Conservation (phyloP, 2,888 invertebrate species). For the Dione vanillae region DNA sequence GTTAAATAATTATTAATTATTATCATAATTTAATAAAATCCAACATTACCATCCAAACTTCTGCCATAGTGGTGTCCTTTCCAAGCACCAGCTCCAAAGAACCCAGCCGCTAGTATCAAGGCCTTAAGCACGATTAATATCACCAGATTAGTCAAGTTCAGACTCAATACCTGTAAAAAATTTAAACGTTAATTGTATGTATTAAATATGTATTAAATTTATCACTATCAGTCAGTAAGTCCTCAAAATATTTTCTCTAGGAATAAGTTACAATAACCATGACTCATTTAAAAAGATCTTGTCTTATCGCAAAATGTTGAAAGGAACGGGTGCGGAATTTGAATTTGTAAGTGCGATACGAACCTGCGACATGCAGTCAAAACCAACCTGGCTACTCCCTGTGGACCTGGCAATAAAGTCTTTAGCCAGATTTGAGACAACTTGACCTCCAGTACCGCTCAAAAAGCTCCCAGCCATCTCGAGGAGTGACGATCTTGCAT, state of each 20-base stretch:
- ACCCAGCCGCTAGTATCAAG: conserved; percentile 91
- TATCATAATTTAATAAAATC: no score
- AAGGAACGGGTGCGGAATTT: conserved; percentile 61
- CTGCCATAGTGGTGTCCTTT: conserved; percentile 83
- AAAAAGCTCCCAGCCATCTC: conserved; percentile 74
- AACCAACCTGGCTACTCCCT: conserved; percentile 88
- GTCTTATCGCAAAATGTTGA: conserved; percentile 39
- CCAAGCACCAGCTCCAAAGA: conserved; percentile 89
- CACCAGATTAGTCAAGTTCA: conserved; percentile 92
- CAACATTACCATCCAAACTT: conserved; percentile 81
- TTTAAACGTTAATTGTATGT: conserved; percentile 11
- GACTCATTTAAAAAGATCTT: conserved; percentile 37
- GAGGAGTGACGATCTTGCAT: conserved; percentile 69
- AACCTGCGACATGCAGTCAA: conserved; percentile 82
- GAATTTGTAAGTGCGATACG: conserved; percentile 69
- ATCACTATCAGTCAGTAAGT: neutral
- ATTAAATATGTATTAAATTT: no score
- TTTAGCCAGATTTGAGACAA: conserved; percentile 85
- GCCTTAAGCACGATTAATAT: conserved; percentile 92
- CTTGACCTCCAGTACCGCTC: conserved; percentile 77
- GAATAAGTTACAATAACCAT: conserved; percentile 15
- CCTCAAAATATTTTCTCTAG: neutral
- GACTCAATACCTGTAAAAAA: conserved; percentile 86
- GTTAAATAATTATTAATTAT: no score
- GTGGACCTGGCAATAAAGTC: conserved; percentile 88